Evolutionary conservation across 2,113 vertebrate genomes (phyloP).

Genomic region (Oophaga pumilio): DNA sequence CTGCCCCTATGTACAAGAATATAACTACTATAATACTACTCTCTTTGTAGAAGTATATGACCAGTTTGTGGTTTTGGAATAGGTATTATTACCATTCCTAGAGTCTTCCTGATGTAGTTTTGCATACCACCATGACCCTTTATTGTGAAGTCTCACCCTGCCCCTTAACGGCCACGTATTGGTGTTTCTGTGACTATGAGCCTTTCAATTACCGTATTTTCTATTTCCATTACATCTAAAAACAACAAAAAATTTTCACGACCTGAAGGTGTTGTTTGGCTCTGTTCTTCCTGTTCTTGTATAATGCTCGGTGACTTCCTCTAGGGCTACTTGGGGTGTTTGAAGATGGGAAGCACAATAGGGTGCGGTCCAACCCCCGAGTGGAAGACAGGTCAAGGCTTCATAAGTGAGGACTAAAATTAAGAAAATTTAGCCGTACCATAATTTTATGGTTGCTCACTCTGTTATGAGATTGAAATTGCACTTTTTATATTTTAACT

Average conservation of each 20-base stretch:
- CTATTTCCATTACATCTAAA: not conserved
- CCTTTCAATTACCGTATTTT: not conserved
- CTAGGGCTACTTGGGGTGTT: not conserved
- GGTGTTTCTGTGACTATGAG: not conserved
- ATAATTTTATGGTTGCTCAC: too few relatives aligned
- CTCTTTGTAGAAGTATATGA: not conserved
- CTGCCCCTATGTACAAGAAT: not conserved
- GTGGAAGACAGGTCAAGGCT: not conserved
- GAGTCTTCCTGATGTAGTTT: not conserved
- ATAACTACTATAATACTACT: not conserved
- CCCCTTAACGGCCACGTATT: not conserved
- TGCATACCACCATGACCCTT: not conserved
- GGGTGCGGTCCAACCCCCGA: not conserved
- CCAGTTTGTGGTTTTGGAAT: not conserved
- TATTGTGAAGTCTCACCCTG: not conserved
- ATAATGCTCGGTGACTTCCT: conserved; percentile 9
- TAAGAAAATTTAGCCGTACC: too few relatives aligned
- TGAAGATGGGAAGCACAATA: not conserved
- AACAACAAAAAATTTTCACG: not conserved
- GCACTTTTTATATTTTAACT: too few relatives aligned
- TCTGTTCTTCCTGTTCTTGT: conserved; percentile 11
- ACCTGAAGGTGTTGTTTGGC: not conserved
- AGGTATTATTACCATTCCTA: not conserved
- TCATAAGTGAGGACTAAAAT: not conserved
- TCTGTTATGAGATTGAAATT: too few relatives aligned